Evolutionary conservation across 2,888 invertebrate genomes (phyloP), one percentile per base, ranked within the genome.

Genomic region (Arge pagana): DNA sequence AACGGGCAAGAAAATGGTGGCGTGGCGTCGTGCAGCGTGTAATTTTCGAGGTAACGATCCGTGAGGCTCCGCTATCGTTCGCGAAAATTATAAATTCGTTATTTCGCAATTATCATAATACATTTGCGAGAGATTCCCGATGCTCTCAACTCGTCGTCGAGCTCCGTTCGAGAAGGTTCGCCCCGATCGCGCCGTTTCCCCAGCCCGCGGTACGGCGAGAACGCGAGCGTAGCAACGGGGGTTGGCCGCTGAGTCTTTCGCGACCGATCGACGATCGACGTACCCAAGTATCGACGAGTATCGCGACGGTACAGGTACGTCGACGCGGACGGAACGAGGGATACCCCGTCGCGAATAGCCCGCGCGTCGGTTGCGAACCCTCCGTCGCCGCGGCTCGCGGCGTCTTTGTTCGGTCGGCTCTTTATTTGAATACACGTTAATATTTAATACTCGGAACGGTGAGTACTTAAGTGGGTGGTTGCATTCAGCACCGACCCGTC

Each of bases 71-170:
- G 23, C 23, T 71, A 71, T 72, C 72, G 74, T 74, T 73, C 72
- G 66, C 63, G 60, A 64, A 67, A 74, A 74, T 74, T 74, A 71
- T 74, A 74, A 74, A 74, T 74, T 74, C 74, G 71, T 74, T 72
- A 74, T 74, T 71, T 70, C 68, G 69, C 70, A 71, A 74, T 73
- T 71, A 74, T 74, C 66, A 67, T 70, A 69, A 72, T 70, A 70
- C 68, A 72, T 71, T 71, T 68, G 67, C 59, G 61, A 68, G 70
- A 67, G 67, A 45, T 33, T 13, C 45, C 10, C 31, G 13, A 19
- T 33, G 45, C 45, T 31, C 45, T 45, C 45, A 45, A 45, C 45
- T 11, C 19, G 13, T 6, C n/a, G 21, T 10, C n/a, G n/a, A n/a
- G n/a, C n/a, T n/a, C n/a, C n/a, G n/a, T n/a, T n/a, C n/a, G n/a